Evolutionary conservation across 2,888 invertebrate genomes (phyloP).

Genomic region (Matsumyia berberina): DNA sequence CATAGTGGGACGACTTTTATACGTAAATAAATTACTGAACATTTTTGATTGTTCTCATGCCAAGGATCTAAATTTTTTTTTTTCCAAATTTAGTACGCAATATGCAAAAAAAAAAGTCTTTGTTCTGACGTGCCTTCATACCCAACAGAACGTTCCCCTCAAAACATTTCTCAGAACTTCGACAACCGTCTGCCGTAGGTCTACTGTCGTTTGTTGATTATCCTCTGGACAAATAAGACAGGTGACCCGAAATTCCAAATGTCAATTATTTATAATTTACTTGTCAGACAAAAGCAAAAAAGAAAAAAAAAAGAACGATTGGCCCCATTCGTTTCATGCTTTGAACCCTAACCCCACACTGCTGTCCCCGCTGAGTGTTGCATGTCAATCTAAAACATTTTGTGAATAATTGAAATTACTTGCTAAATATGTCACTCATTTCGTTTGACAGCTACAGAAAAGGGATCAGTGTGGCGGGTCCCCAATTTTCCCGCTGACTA

Average conservation of each 20-base stretch:
- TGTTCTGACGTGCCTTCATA: too few relatives aligned
- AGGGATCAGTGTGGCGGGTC: constrained; percentile 13
- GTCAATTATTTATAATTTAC: constrained; percentile 13
- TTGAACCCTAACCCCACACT: not conserved
- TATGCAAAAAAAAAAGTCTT: too few relatives aligned
- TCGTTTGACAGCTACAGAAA: constrained; percentile 34
- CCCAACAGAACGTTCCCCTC: not conserved
- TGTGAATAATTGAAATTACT: constrained; percentile 32
- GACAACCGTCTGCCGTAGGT: not conserved
- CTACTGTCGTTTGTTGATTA: not conserved
- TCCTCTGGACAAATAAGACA: not conserved
- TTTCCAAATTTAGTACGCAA: too few relatives aligned
- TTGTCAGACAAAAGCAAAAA: constrained; percentile 10
- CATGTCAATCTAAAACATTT: constrained; percentile 6
- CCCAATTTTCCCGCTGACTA: not conserved
- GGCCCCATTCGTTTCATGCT: not conserved
- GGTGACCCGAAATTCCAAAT: not conserved
- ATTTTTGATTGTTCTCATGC: too few relatives aligned
- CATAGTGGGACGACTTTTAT: too few relatives aligned
- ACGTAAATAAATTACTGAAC: too few relatives aligned
- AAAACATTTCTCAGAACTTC: not conserved
- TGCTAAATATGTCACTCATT: constrained; percentile 36
- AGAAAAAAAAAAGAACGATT: not conserved
- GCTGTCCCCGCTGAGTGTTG: constrained; percentile 2
- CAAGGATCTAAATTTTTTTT: too few relatives aligned